Evolutionary conservation across 2,888 invertebrate genomes (phyloP).

Genomic region (Lasioglossum oenotherae): DNA sequence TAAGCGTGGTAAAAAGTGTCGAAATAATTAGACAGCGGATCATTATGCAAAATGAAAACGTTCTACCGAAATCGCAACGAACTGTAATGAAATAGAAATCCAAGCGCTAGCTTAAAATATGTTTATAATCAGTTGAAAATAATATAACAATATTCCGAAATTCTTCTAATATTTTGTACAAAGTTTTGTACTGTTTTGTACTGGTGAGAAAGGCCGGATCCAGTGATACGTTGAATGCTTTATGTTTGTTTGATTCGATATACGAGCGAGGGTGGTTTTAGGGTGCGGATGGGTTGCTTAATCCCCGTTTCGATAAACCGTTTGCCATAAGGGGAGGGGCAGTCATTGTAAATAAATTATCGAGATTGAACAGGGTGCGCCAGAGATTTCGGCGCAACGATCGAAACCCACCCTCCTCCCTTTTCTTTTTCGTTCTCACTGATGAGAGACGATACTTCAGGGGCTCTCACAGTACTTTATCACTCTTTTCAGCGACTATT

Average conservation of each 20-base stretch:
- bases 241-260: constrained; percentile 51
- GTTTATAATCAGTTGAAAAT: no score
- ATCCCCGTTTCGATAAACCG: constrained; percentile 46
- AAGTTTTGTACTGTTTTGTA: no score
- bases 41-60: no score
- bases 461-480: not conserved
- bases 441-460: not conserved
- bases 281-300: constrained; percentile 46
- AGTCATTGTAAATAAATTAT: constrained; percentile 56
- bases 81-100: no score
- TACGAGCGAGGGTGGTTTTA: constrained; percentile 30
- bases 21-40: no score
- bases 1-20: no score
- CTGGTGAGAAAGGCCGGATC: constrained; percentile 32
- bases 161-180: no score
- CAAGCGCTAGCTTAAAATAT: no score
- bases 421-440: not conserved
- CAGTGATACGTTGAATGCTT: constrained; percentile 31
- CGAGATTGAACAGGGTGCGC: constrained; percentile 32
- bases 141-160: no score
- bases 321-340: constrained; percentile 12
- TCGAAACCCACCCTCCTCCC: constrained; percentile 14
- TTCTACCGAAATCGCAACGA: no score
- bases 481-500: not conserved
- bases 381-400: constrained; percentile 31